Base-by-base conservation (phyloP, 2,888 invertebrate genomes). In the Patella depressa region DNA sequence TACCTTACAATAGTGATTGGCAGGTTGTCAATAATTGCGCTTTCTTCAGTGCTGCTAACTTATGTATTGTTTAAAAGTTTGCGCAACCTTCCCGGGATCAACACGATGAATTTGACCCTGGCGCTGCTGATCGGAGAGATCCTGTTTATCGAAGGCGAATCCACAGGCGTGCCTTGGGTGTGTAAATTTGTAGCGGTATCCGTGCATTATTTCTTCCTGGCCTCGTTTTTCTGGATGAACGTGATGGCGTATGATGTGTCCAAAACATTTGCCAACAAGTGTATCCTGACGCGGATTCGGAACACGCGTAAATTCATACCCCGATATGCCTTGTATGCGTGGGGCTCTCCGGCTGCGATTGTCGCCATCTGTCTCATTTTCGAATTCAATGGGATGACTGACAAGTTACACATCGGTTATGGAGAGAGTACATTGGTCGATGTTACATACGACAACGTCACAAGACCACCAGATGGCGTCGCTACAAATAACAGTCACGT, bases 161-260 rank as follows among this genome's bases (percentile, higher is more conserved):
- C n/a, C 17, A 19, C 45, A 73, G 53, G 45, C 55, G 94, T 82
- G 3, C 85, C 84, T 0, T 88, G 89, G 85, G 76, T 85, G 53
- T 92, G 92, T 80, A 84, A 85, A 7, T 93, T 94, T 3, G 91
- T 95, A 76, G 94, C 94, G 3, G 92, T 94, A 82, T 93, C 94
- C 5, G 91, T 95, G 75, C 94, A 95, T 86, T 95, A 94, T 86
- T 92, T 94, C 59, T 93, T 94, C 78, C 92, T 95, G 75, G 93
- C 94, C 72, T 93, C 94, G 17, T 93, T 94, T 80, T 94, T 94
- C 84, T 95, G 95, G 95, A 92, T 95, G 90, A 93, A 94, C 76
- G 93, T 94, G 19, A 94, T 95, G 93, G 93, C 94, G 29, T 94
- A 94, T 89, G 92, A 92, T 79, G 86, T 92, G 5, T 92, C 85